Conservation (phyloP, 2,113 vertebrate species). For the Canis aureus region DNA sequence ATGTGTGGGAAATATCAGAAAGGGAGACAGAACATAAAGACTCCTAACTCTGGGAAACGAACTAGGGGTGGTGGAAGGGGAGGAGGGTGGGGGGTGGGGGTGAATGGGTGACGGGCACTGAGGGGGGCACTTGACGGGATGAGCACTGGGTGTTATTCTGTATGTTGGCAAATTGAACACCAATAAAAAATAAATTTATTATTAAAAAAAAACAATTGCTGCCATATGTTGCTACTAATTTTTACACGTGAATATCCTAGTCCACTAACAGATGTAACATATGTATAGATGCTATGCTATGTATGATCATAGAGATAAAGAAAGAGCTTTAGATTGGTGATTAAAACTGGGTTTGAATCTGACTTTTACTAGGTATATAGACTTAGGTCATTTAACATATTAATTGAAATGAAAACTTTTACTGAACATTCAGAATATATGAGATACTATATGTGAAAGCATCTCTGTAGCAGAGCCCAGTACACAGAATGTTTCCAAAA, state of each 20-base stretch:
- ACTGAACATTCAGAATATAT: not conserved
- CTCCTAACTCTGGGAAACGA: no score
- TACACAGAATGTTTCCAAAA: not conserved
- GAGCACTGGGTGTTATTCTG: no score
- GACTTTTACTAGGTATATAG: not conserved
- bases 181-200: no score
- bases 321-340: not conserved
- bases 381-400: not conserved
- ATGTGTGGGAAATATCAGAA: no score
- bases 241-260: not conserved
- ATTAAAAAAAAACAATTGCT: not conserved
- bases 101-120: no score
- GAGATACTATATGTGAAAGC: not conserved
- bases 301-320: not conserved
- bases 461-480: not conserved
- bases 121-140: no score
- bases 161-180: no score
- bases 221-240: not conserved
- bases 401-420: not conserved
- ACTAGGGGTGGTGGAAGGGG: no score
- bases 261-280: not conserved
- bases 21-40: no score
- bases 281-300: not conserved
- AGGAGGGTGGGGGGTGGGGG: no score
- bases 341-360: not conserved